Evolutionary conservation across 2,888 invertebrate species (phyloP).

Genomic region (Chloroclystis v-ata): DNA sequence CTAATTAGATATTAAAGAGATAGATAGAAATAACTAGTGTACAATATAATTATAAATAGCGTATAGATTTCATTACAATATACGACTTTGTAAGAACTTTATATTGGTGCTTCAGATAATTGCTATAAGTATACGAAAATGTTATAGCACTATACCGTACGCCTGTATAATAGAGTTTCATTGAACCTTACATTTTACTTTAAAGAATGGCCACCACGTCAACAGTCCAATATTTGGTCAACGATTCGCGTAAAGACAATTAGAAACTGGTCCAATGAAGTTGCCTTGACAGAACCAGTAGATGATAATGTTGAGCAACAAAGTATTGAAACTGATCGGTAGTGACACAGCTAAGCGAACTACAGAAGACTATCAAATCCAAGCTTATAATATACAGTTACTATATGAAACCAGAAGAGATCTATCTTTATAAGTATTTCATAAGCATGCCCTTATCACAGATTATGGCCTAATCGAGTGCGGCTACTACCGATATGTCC

Average conservation of each 20-base stretch:
- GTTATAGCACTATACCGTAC: slow-evolving; percentile 48
- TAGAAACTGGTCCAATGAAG: slow-evolving; percentile 13
- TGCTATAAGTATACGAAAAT: slow-evolving; percentile 38
- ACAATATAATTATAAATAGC: slow-evolving; percentile 56
- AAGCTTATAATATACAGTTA: slow-evolving; percentile 54
- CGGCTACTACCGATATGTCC: slow-evolving; percentile 67
- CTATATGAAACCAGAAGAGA: slow-evolving; percentile 51
- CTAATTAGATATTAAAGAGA: slow-evolving; percentile 68
- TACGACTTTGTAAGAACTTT: slow-evolving; percentile 31
- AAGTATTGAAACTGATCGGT: slow-evolving; percentile 13
- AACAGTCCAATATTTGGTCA: slow-evolving; percentile 36
- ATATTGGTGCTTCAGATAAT: slow-evolving; percentile 61
- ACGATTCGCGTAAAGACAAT: not conserved
- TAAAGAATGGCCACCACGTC: slow-evolving; percentile 64
- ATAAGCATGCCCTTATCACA: slow-evolving; percentile 75
- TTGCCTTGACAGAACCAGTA: not conserved
- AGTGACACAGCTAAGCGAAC: slow-evolving; percentile 65
- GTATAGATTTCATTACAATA: slow-evolving; percentile 49
- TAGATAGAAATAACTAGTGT: slow-evolving; percentile 71
- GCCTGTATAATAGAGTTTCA: slow-evolving; percentile 23
- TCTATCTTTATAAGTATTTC: slow-evolving; percentile 54
- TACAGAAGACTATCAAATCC: slow-evolving; percentile 73
- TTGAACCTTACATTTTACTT: slow-evolving; percentile 30
- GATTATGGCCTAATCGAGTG: slow-evolving; percentile 64
- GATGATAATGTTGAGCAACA: not conserved